Base-by-base conservation (phyloP, 1,140 invertebrate species). In the Cepaea nemoralis region DNA sequence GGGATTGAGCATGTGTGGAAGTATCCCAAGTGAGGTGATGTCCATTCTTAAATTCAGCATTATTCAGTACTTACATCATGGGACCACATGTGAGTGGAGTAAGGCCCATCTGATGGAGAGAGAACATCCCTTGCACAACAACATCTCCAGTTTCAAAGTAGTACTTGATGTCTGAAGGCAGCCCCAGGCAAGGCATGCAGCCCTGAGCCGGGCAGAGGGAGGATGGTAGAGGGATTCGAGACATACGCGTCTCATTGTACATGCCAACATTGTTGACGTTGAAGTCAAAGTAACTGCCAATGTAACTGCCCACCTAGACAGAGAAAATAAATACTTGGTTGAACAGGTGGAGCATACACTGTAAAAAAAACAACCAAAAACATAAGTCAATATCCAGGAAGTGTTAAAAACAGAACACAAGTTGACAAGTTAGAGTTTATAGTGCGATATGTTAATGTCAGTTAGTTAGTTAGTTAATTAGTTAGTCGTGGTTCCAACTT, bases 81-180 rank as follows among this genome's bases (percentile, higher is more conserved):
- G 59, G 37, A 35, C 86, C 89, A 84, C 88, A 89, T 27, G 83
- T 83, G 27, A 87, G 55, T 33, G 85, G 83, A n/a, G 67, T 70
- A 0, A 0, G 19, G 0, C 87, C 88, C 8, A 45, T 35, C 12
- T 83, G 42, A 76, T 90, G 89, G 10, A 89, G 67, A 48, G 86
- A 86, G 80, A 89, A 90, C 14, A 88, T 80, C 19, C 88, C 88
- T 77, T 86, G 88, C 73, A 90, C 83, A 50, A 89, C 71, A 31
- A 90, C 81, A 67, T 90, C 88, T 31, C 89, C 89, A 40, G 83
- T 50, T 31, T 83, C 31, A 73, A 83, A 89, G 67, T 86, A 81
- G 59, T 88, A 88, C 81, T 88, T 88, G 19, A 83, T 67, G 0
- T 83, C 71, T 50, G 50, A 31, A n/a, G 83, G 81, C 8, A 77